A percentile compares a stretch with the other conserved stretches of the same genome.
Evolutionary conservation across 1,140 invertebrate species (phyloP).

Genomic region (Musca vetustissima): DNA sequence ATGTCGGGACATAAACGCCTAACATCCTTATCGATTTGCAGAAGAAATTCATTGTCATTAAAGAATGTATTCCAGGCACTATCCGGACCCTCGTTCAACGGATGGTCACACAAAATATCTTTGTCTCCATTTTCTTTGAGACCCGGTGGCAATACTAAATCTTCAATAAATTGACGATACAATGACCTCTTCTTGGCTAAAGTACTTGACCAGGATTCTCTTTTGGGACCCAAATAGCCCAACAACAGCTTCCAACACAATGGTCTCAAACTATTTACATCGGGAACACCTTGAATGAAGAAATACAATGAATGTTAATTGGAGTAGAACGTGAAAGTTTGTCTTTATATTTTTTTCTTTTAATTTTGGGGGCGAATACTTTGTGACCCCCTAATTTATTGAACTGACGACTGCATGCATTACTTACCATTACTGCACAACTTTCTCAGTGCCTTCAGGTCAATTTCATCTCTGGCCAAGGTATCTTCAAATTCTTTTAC

Average conservation of each 20-base stretch:
- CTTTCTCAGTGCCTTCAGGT: conserved; percentile 65
- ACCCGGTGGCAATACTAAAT: conserved; percentile 79
- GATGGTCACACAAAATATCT: conserved; percentile 70
- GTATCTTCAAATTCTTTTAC: conserved; percentile 74
- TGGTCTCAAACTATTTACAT: conserved; percentile 74
- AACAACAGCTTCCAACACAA: conserved; percentile 82
- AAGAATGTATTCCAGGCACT: conserved; percentile 92
- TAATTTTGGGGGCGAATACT: conserved; percentile 21
- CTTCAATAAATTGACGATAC: conserved; percentile 84
- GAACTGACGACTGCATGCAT: background rate
- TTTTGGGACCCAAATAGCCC: conserved; percentile 75
- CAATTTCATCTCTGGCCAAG: conserved; percentile 67
- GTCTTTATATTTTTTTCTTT: background rate
- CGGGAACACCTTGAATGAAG: conserved; percentile 70
- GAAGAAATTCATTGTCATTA: conserved; percentile 89
- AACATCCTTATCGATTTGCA: conserved; percentile 98
- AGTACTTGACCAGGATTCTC: conserved; percentile 65
- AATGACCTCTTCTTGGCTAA: conserved; percentile 71
- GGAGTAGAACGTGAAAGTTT: background rate
- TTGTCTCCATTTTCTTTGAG: conserved; percentile 62
- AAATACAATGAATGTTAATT: background rate
- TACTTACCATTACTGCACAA: conserved; percentile 75
- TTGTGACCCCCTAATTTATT: no score
- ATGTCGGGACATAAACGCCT: conserved; percentile 93
- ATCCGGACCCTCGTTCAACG: conserved; percentile 89